A percentile compares a stretch with the other conserved stretches of the same genome.
These are phyloP conservation scores for Hemibagrus wyckioides DNA, from an alignment of 2,113 vertebrate species.

Conservation along the genomic window DNA sequence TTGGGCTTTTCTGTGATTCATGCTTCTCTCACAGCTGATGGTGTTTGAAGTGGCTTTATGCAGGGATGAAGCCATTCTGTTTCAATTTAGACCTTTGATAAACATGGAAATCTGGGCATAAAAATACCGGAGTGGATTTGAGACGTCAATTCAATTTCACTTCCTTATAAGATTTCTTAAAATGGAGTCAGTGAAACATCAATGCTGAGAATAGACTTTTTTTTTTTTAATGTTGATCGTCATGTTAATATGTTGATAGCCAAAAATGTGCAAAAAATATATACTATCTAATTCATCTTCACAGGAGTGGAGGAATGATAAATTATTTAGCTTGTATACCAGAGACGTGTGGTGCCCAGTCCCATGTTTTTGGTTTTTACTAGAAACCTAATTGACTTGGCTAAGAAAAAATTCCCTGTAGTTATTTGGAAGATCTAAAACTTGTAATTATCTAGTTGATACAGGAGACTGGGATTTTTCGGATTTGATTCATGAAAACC, in stretches of 20 bases:
- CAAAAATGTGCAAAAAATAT: not conserved
- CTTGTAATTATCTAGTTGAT: not conserved
- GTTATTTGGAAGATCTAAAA: not conserved
- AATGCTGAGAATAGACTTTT: not conserved
- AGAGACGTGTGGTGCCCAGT: not conserved
- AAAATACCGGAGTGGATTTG: not conserved
- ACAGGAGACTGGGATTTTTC: not conserved
- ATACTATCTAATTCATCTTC: too few species aligned
- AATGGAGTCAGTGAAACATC: not conserved
- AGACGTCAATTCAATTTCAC: not conserved
- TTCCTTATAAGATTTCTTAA: not conserved
- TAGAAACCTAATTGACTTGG: not conserved
- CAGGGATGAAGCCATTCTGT: not conserved
- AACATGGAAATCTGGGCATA: conserved; percentile 3
- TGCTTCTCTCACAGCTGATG: not conserved
- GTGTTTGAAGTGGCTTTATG: not conserved
- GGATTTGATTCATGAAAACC: not conserved
- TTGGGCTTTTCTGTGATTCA: conserved; percentile 16
- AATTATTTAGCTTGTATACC: not conserved
- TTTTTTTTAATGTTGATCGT: not conserved
- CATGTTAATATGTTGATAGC: not conserved
- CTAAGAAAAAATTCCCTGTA: not conserved
- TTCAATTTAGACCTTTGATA: not conserved
- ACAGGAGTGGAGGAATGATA: not conserved
- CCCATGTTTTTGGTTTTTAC: not conserved